A percentile compares a stretch with the other conserved stretches of the same genome.
phyloP scores from a whole-genome alignment of 1,140 invertebrate genomes.

The honey bee (Apis mellifera) region Amel_HAv3.1 CM009935.2:13494001-13494500 shows the following conservation, averaged over 20 bases:
- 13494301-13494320: not conserved
- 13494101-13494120: constrained; percentile 76
- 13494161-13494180: constrained; percentile 81
- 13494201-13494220: constrained; percentile 1
- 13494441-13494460: constrained; percentile 62
- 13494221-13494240: constrained; percentile 14
- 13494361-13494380: not conserved
- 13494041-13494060: constrained; percentile 44
- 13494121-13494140: constrained; percentile 80
- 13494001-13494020: constrained; percentile 74
- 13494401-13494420: constrained; percentile 51
- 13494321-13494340: not conserved
- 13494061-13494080: not conserved
- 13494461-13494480: not conserved
- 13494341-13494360: not conserved
- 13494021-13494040: constrained; percentile 77
- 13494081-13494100: constrained; percentile 33
- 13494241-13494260: constrained; percentile 29
- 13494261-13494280: not conserved
- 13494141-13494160: constrained; percentile 77
- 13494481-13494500: no score
- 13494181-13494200: constrained; percentile 16
- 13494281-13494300: not conserved
- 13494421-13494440: constrained; percentile 47
- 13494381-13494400: not conserved